Evolutionary conservation across 2,888 invertebrate species (phyloP), one percentile per base, ranked within the genome.

Genomic region (Phaonia tiefii): DNA sequence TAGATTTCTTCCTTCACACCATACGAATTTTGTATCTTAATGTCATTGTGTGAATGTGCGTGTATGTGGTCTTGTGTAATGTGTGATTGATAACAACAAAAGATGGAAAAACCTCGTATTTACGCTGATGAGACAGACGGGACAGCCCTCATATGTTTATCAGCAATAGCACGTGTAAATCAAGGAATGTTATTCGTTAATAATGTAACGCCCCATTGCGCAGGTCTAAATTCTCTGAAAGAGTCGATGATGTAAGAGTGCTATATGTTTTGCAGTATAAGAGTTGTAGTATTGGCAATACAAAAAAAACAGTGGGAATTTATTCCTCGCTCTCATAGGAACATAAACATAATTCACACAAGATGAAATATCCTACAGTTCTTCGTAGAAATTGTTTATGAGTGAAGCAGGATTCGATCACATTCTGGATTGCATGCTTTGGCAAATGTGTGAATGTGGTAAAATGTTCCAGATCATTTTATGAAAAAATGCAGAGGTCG

Each of bases 141-240:
- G 75, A 75, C 81, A 78, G 75, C 81, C 81, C 81, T 81, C 78
- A 81, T 78, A 69, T 78, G 78, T 81, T 81, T 42, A 75, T 72
- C 13, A 65, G 49, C 72, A 78, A 72, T 78, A 81, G 81, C 81
- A 81, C 81, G 81, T 81, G 81, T 78, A 81, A 71, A 58, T 65
- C 75, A 75, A 81, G 69, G 75, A 81, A 81, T 81, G 56, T 81
- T 81, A 81, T 81, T 81, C 81, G 81, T 81, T 81, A 81, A 81
- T 81, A 81, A 81, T 75, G 75, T 73, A 78, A 75, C 39, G 26
- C 25, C 17, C 25, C 8, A 75, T 1, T 49, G 78, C 81, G 81
- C 81, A 81, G 46, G 39, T 17, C 0, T 15, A 31, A 3, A 1
- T 13, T 22, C 22, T 25, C 25, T 58, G n/a, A 26, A 69, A 72